Evolutionary conservation across 2,888 invertebrate genomes (phyloP), one percentile per base, ranked within the genome.

Genomic region (Phengaris arion): DNA sequence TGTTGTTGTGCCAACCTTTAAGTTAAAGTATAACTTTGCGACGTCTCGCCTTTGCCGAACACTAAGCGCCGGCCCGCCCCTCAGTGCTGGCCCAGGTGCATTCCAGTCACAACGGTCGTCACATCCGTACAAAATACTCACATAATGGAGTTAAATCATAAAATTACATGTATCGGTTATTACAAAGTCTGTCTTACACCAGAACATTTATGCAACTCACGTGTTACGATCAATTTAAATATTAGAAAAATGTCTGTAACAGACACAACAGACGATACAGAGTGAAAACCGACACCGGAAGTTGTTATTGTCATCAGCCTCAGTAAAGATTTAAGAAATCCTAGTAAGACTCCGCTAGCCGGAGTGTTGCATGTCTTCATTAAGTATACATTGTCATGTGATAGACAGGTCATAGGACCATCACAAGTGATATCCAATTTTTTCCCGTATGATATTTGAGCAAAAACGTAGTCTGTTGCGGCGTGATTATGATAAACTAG

Each of bases 371-470:
- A 69, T 13, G 46, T 51, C 70, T 70, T 70, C 70, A 70, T 70
- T 70, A 70, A 70, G 48, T 70, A 70, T 51, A 70, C 70, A 70
- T 70, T 70, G 48, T 52, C 70, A 48, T 15, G 69, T 69, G 68
- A 51, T 22, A 22, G 35, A 35, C 2, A 35, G 35, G 35, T 35
- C 35, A 35, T 64, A 45, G 12, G 13, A 45, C 35, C 12, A 15
- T 70, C 70, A 70, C 70, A 48, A 70, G 70, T 70, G 70, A 70
- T 70, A 70, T 70, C 70, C 70, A 48, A 48, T 48, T 15, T 51
- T 6, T 1, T 70, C 69, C 4, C 51, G 22, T 15, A 35, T 22
- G 59, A 59, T 12, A 64, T 64, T 52, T 35, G 64, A 64, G 35
- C 64, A 64, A 12, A 52, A 64, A 15, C 22, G 15, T 15, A 22